These are phyloP conservation scores for Atta texana DNA, from an alignment of 1,140 invertebrate genomes.

Conservation along the genomic window DNA sequence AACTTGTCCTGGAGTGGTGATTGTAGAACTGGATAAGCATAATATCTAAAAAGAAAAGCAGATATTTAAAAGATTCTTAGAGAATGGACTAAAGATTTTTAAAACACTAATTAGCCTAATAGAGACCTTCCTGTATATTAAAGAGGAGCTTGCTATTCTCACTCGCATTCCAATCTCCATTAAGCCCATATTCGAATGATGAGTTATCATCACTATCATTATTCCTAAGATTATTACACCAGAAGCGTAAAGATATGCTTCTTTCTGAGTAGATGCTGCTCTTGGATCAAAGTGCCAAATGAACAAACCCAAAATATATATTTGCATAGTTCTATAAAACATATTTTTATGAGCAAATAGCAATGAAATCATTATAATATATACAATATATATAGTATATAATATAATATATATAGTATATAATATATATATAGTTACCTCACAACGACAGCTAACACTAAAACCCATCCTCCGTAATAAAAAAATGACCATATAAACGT, in stretches of 20 bases:
- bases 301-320: slow-evolving; percentile 82
- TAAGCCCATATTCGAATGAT: slow-evolving; percentile 83
- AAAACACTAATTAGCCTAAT: slow-evolving; percentile 28
- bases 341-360: neutral
- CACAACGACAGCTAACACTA: slow-evolving; percentile 70
- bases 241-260: slow-evolving; percentile 85
- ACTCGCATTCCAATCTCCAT: slow-evolving; percentile 87
- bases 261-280: slow-evolving; percentile 73
- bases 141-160: slow-evolving; percentile 86
- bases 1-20: slow-evolving; percentile 92
- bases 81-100: neutral
- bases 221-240: slow-evolving; percentile 83
- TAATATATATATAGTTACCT: slow-evolving; percentile 69
- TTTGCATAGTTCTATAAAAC: slow-evolving; percentile 80
- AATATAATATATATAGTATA: too few species aligned
- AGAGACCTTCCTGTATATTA: slow-evolving; percentile 87
- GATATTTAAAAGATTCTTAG: neutral
- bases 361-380: neutral
- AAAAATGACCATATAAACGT: slow-evolving; percentile 80
- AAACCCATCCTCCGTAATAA: slow-evolving; percentile 77
- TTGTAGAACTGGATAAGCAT: slow-evolving; percentile 83
- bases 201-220: slow-evolving; percentile 82
- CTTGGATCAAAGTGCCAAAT: slow-evolving; percentile 86
- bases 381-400: too few species aligned
- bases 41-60: slow-evolving; percentile 75